Percentiles rank a stretch among this genome's conserved stretches.
Evolutionary conservation across 1,140 invertebrate species (phyloP).

Genomic region (Meloidogyne floridensis): DNA sequence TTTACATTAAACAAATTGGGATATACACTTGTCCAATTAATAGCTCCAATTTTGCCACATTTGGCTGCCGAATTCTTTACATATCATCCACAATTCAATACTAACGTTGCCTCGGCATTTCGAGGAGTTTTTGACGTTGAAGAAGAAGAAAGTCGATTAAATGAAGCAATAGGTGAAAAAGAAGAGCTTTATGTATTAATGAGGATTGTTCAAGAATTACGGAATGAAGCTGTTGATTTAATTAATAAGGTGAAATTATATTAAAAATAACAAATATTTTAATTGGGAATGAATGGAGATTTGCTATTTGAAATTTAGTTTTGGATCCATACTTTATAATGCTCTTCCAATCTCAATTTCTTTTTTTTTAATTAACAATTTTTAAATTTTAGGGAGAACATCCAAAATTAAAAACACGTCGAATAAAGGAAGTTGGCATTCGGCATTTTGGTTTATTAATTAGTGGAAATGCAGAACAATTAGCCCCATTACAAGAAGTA

Average conservation of each 20-base stretch:
- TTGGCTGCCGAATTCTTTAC: constrained; percentile 52
- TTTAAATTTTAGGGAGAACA: neutral
- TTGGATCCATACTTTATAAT: too few relatives aligned
- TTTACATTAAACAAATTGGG: constrained; percentile 54
- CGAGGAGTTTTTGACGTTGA: neutral
- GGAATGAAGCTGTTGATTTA: neutral
- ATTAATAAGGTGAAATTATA: neutral
- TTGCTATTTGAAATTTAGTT: too few relatives aligned
- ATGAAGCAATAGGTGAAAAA: constrained; percentile 1
- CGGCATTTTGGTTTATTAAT: constrained; percentile 10
- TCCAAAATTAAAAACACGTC: neutral
- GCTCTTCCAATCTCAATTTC: too few relatives aligned
- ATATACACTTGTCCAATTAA: constrained; percentile 34
- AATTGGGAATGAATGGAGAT: too few relatives aligned
- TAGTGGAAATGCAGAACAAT: constrained; percentile 13
- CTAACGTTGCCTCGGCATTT: neutral
- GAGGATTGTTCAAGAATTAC: neutral
- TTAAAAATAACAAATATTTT: too few relatives aligned
- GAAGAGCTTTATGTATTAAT: constrained; percentile 3
- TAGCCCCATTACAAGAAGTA: neutral
- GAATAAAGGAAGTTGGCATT: neutral
- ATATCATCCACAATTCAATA: constrained; percentile 42
- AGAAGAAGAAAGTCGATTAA: neutral
- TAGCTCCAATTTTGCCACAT: constrained; percentile 63
- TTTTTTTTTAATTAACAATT: too few relatives aligned